A percentile compares a stretch with the other conserved stretches of the same genome.
phyloP scores from a whole-genome alignment of 2,888 invertebrate genomes.

The Asteroscopus sphinx region DNA sequence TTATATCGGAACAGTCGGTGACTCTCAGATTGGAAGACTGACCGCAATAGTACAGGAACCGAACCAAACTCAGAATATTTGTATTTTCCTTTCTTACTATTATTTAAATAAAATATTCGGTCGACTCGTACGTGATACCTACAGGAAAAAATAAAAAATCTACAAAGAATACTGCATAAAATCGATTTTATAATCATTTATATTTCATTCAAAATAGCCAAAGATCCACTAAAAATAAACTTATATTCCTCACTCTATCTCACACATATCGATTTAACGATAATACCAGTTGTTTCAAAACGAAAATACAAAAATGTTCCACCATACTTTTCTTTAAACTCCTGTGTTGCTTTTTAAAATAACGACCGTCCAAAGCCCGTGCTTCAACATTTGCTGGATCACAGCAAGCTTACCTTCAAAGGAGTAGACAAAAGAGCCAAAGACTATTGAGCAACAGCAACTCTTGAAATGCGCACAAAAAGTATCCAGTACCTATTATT shows the following conservation, averaged over 20 bases:
- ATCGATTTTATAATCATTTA: not conserved
- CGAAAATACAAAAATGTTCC: constrained; percentile 33
- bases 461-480: constrained; percentile 26
- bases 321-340: constrained; percentile 37
- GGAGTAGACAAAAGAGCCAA: constrained; percentile 48
- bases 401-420: constrained; percentile 52
- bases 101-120: constrained; percentile 35
- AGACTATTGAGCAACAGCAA: constrained; percentile 46
- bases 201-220: constrained; percentile 2
- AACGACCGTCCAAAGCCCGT: constrained; percentile 54
- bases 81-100: constrained; percentile 22
- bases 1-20: constrained; percentile 32
- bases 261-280: constrained; percentile 26
- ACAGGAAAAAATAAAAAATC: not conserved
- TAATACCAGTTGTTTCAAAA: constrained; percentile 23
- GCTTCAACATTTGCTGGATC: constrained; percentile 53
- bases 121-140: no score
- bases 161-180: not conserved
- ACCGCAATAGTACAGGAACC: constrained; percentile 32
- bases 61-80: constrained; percentile 30
- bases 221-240: no score
- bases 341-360: constrained; percentile 50
- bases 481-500: not conserved
- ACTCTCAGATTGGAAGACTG: constrained; percentile 35
- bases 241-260: constrained; percentile 1